phyloP scores from a whole-genome alignment of 2,113 vertebrate species.

The Fregata magnificens region DNA sequence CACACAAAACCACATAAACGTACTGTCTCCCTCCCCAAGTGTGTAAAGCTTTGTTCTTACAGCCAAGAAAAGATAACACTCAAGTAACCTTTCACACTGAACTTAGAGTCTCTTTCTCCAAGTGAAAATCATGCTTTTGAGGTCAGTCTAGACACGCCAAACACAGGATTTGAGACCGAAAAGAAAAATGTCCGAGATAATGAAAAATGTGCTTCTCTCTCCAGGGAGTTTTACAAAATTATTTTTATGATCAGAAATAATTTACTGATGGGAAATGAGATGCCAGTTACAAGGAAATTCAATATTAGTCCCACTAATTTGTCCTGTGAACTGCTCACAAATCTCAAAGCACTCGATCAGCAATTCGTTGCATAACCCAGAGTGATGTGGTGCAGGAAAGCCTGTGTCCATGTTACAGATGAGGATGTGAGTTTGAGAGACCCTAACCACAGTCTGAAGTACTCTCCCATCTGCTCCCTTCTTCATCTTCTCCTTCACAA shows the following conservation, averaged over 20 bases:
- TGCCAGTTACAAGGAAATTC: background rate
- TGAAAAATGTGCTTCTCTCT: background rate
- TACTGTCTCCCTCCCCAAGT: background rate
- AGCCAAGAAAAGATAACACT: background rate
- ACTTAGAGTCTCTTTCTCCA: background rate
- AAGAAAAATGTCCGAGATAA: background rate
- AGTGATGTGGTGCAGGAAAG: background rate
- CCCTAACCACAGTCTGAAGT: background rate
- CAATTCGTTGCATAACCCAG: background rate
- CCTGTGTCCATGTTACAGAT: background rate
- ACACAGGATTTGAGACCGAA: background rate
- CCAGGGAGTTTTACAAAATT: background rate
- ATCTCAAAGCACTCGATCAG: background rate
- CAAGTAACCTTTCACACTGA: background rate
- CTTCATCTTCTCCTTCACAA: background rate
- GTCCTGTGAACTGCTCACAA: background rate
- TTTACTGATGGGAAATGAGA: conserved; percentile 13
- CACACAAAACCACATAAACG: background rate
- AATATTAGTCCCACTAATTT: background rate
- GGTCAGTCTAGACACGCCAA: background rate
- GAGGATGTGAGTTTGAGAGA: background rate
- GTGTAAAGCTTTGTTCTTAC: background rate
- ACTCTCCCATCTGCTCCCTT: background rate
- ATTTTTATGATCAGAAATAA: background rate
- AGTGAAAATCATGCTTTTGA: background rate